Base-by-base conservation (phyloP, 1,140 invertebrate species). In the Patella vulgata region DNA sequence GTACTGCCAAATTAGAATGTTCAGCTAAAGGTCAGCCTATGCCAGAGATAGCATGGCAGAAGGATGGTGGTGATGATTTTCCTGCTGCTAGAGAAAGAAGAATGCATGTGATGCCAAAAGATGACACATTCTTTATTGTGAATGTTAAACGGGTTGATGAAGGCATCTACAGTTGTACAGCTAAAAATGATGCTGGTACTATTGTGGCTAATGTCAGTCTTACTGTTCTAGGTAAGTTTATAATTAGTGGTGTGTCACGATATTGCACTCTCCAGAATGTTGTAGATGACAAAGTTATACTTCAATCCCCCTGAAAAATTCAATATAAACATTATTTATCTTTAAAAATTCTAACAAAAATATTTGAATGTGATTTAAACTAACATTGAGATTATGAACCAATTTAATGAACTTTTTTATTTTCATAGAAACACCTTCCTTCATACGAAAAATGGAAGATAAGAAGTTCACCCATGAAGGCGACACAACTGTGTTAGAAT, bases 131-230 rank as follows among this genome's bases (percentile, higher is more conserved):
- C 74, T 94, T 96, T 74, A 98, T 98, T 65, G 88, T 94, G 9
- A 90, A 95, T 85, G 92, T 94, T 8, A 94, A 94, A 83, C 87
- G 89, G 0, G 88, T 87, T 39, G 96, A 99, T 81, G 91, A 91
- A 75, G 96, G 96, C 2, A 86, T 94, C 2, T 99, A 99, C 78
- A 96, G 92, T 31, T 99, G 96, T 84, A 95, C 91, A 6, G 96
- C 96, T 0, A 89, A 90, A 70, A 99, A 97, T 85, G 85, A 89
- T 19, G 96, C 94, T 19, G 95, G 95, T 1, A 88, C 88, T 44
- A 91, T 94, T 23, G 89, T 91, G 52, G 90, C 93, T 2, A 97
- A 96, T 87, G 94, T 93, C 0, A 92, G 91, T n/a, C 84, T 98
- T 2, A 91, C 90, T 65, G 93, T 97, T 31, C 87, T 91, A 68